Percentiles rank a stretch among this genome's conserved stretches.
These are phyloP conservation scores for Pristiophorus japonicus DNA, from an alignment of 2,113 vertebrate species.

Conservation along the genomic window DNA sequence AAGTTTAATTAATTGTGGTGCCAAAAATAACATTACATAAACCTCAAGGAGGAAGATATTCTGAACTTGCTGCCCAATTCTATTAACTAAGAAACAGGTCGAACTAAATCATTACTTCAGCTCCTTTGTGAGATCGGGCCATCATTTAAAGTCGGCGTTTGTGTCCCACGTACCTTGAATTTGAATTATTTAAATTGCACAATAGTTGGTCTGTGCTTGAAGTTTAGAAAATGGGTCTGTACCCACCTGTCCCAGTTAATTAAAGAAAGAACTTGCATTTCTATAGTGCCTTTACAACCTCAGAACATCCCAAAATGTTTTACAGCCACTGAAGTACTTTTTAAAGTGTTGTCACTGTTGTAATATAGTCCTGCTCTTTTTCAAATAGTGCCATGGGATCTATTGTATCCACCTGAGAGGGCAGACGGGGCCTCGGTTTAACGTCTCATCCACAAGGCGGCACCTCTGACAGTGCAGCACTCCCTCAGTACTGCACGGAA, in stretches of 20 bases:
- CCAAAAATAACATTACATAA: background rate
- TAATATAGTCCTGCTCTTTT: background rate
- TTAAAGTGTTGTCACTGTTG: background rate
- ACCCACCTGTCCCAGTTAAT: background rate
- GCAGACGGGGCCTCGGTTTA: too few relatives aligned
- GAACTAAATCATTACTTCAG: background rate
- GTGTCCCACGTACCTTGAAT: background rate
- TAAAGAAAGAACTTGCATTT: background rate
- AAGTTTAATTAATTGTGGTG: background rate
- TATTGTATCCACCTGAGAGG: too few relatives aligned
- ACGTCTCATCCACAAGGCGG: too few relatives aligned
- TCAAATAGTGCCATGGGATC: too few relatives aligned
- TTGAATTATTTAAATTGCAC: background rate
- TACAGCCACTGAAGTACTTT: background rate
- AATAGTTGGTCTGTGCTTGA: background rate
- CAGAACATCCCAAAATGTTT: background rate
- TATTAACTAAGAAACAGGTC: background rate
- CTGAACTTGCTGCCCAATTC: background rate
- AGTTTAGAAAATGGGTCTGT: background rate
- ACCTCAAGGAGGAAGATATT: background rate
- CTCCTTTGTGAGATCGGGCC: background rate
- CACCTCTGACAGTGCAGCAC: too few relatives aligned
- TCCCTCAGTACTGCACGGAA: too few relatives aligned
- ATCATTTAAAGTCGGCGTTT: background rate
- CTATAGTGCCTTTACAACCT: background rate